Evolutionary conservation across 2,113 vertebrate genomes (phyloP).

Genomic region (Glaucidium brasilianum): DNA sequence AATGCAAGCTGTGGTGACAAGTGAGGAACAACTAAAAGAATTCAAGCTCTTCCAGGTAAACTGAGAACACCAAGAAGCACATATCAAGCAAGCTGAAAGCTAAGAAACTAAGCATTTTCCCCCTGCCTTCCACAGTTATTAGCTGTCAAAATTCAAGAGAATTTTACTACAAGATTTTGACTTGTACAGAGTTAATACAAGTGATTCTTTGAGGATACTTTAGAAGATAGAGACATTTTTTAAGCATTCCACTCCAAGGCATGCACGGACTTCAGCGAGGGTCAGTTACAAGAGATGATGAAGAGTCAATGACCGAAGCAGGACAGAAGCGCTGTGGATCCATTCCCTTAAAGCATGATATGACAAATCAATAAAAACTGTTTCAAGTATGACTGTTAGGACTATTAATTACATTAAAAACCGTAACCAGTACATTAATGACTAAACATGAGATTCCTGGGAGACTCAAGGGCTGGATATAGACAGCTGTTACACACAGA

Average conservation of each 20-base stretch:
- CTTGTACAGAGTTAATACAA: background rate
- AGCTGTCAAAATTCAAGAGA: background rate
- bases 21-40: background rate
- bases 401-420: background rate
- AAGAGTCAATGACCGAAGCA: background rate
- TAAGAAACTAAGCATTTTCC: background rate
- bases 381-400: background rate
- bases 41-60: background rate
- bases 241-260: background rate
- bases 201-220: background rate
- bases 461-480: background rate
- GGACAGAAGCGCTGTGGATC: background rate
- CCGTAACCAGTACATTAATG: background rate
- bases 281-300: background rate
- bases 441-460: background rate
- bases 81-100: background rate
- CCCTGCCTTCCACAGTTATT: background rate
- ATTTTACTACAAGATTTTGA: background rate
- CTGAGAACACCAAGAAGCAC: background rate
- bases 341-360: background rate
- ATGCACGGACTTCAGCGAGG: background rate
- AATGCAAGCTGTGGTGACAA: background rate
- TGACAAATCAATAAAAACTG: background rate
- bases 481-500: background rate
- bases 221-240: background rate